A percentile compares a stretch with the other conserved stretches of the same genome.
phyloP scores from a whole-genome alignment of 2,113 vertebrate species.

The Heloderma charlesbogerti region DNA sequence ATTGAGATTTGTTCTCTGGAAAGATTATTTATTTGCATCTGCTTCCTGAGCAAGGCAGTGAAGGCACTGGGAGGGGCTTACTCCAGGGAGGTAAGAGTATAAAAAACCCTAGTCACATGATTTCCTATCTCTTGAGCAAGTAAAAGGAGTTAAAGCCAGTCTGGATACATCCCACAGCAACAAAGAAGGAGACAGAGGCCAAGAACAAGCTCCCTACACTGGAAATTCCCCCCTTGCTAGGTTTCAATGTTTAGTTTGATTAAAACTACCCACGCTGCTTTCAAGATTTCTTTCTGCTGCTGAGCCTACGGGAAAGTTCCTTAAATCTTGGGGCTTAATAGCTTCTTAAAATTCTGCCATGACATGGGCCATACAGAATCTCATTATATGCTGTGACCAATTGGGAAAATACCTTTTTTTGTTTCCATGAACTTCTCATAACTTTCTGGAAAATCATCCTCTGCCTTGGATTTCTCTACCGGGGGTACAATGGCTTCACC shows the following conservation, averaged over 20 bases:
- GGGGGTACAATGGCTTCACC: constrained; percentile 85
- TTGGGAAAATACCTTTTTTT: constrained; percentile 88
- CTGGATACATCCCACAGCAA: background rate
- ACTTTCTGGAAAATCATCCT: constrained; percentile 94
- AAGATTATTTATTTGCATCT: too few relatives aligned
- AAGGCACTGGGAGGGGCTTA: too few relatives aligned
- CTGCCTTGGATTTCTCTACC: constrained; percentile 89
- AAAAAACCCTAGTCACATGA: background rate
- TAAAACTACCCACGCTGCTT: background rate
- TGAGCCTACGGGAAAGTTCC: background rate
- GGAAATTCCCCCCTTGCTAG: background rate
- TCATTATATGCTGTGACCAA: background rate
- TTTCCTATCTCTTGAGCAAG: background rate
- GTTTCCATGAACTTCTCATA: constrained; percentile 98
- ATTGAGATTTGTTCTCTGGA: too few relatives aligned
- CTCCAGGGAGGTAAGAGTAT: too few relatives aligned
- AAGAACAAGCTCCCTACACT: background rate
- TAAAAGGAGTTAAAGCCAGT: background rate
- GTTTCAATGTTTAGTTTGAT: background rate
- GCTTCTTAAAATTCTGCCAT: background rate
- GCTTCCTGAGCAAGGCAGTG: too few relatives aligned
- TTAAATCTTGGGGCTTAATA: background rate
- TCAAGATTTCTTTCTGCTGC: background rate
- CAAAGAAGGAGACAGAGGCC: background rate
- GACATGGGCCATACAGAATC: background rate